Evolutionary conservation across 2,113 vertebrate genomes (phyloP).

Genomic region (Caloenas nicobarica): DNA sequence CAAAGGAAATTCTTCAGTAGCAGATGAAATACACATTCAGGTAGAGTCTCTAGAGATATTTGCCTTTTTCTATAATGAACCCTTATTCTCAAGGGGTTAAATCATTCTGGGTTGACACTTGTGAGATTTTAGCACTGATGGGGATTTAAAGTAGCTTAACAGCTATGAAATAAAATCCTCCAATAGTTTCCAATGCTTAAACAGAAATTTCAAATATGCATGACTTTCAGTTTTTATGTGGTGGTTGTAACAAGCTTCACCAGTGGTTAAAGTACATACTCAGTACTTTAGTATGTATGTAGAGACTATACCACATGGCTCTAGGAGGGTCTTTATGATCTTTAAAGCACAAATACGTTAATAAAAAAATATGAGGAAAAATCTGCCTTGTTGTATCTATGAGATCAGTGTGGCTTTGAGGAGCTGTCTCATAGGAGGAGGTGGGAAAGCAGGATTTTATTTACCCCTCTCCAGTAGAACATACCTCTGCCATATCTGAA

Average conservation of each 20-base stretch:
- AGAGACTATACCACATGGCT: not conserved
- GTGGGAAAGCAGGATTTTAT: constrained; percentile 18
- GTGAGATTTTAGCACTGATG: constrained; percentile 23
- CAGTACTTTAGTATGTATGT: not conserved
- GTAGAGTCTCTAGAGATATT: not conserved
- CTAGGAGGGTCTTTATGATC: not conserved
- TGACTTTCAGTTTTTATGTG: constrained; percentile 17
- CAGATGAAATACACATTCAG: not conserved
- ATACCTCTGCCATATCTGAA: constrained; percentile 53
- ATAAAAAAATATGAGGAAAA: not conserved
- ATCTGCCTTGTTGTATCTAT: not conserved
- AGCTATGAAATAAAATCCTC: constrained; percentile 34
- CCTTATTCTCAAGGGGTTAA: constrained; percentile 18
- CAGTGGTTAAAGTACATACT: not conserved
- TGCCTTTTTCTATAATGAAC: not conserved
- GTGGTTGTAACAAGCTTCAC: constrained; percentile 10
- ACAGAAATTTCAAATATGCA: constrained; percentile 35
- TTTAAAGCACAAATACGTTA: constrained; percentile 30
- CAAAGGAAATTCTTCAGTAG: not conserved
- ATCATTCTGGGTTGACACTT: constrained; percentile 14
- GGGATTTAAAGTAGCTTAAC: constrained; percentile 40
- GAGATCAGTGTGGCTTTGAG: constrained; percentile 38
- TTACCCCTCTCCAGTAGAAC: constrained; percentile 17
- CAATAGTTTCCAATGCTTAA: constrained; percentile 29
- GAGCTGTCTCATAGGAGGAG: not conserved